These are phyloP conservation scores for Heliothis subflexa DNA, from an alignment of 1,140 invertebrate genomes.

Conservation along the genomic window DNA sequence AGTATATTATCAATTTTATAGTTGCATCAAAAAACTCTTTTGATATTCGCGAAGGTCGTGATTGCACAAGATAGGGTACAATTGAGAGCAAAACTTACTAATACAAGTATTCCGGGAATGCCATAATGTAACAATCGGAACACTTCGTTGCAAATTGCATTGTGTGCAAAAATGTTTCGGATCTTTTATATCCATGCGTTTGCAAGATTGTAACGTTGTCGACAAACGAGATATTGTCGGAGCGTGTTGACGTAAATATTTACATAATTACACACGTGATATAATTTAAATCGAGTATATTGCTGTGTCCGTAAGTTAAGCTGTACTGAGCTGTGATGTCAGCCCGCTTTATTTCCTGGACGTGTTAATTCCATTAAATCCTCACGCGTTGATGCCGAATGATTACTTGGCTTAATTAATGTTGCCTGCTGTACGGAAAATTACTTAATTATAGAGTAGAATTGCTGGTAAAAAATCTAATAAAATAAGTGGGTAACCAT, in stretches of 20 bases:
- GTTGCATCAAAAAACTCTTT: no score
- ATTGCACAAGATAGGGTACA: not conserved
- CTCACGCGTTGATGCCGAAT: constrained; percentile 28
- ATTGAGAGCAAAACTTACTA: not conserved
- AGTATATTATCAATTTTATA: no score
- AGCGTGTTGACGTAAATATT: constrained; percentile 52
- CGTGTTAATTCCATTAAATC: constrained; percentile 51
- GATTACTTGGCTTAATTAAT: constrained; percentile 38
- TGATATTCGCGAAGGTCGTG: not conserved
- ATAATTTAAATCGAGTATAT: constrained; percentile 46
- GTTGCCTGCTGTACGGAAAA: constrained; percentile 2
- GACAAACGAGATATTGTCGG: constrained; percentile 33
- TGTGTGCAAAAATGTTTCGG: constrained; percentile 11
- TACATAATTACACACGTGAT: constrained; percentile 52
- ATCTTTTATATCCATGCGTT: constrained; percentile 27
- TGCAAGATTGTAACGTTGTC: constrained; percentile 50
- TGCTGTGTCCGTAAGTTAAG: constrained; percentile 48
- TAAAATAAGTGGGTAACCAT: not conserved
- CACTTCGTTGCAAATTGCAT: not conserved
- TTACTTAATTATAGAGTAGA: not conserved
- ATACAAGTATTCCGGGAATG: not conserved
- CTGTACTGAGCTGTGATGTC: constrained; percentile 37
- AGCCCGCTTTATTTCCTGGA: constrained; percentile 50
- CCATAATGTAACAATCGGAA: not conserved
- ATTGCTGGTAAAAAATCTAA: not conserved